These are phyloP conservation scores for Anarsia innoxiella DNA, from an alignment of 2,888 invertebrate genomes.

Conservation along the genomic window DNA sequence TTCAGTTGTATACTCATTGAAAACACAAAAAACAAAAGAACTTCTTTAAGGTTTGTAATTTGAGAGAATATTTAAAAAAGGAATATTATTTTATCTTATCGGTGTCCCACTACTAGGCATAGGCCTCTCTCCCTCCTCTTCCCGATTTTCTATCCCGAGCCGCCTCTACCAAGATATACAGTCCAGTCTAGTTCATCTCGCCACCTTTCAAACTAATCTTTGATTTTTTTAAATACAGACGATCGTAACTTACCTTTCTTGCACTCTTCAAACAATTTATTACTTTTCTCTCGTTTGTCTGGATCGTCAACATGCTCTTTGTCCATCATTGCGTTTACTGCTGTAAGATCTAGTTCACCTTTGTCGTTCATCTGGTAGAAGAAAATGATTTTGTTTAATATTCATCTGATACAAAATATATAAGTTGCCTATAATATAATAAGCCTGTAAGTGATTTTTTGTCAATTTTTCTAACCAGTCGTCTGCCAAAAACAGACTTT, in stretches of 20 bases:
- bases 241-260: constrained; percentile 41
- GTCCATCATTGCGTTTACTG: constrained; percentile 35
- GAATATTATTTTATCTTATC: too few relatives aligned
- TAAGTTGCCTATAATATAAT: background rate
- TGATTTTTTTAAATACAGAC: background rate
- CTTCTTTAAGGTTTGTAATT: too few relatives aligned
- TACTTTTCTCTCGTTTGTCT: constrained; percentile 39
- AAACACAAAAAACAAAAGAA: too few relatives aligned
- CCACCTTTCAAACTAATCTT: too few relatives aligned
- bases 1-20: too few relatives aligned
- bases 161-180: too few relatives aligned
- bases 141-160: too few relatives aligned
- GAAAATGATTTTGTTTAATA: background rate
- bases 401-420: background rate
- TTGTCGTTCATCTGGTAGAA: constrained; percentile 47
- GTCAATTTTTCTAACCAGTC: background rate
- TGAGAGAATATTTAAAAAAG: too few relatives aligned
- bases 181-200: too few relatives aligned
- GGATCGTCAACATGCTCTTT: constrained; percentile 44
- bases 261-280: constrained; percentile 49
- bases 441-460: background rate
- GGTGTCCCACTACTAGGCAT: too few relatives aligned
- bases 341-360: constrained; percentile 47
- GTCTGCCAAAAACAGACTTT: too few relatives aligned
- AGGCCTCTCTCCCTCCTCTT: too few relatives aligned